Percentiles rank a stretch among this genome's conserved stretches.
Conservation (phyloP, 2,888 invertebrate genomes). For the Dasysyrphus albostriatus region DNA sequence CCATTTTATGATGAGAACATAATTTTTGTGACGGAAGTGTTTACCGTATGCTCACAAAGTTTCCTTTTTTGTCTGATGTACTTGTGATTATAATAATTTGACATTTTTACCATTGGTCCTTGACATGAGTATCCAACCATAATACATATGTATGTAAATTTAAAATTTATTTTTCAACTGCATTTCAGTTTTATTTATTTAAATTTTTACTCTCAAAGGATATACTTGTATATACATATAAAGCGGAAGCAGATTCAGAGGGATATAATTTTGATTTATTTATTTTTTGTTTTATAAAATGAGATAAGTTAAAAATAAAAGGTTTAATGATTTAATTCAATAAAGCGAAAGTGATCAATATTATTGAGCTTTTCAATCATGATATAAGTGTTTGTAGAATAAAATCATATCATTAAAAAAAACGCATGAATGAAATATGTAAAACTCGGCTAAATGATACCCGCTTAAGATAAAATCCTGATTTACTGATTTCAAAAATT, state of each 20-base stretch:
- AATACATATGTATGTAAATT: constrained; percentile 45
- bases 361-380: neutral
- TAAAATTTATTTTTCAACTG: constrained; percentile 57
- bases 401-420: neutral
- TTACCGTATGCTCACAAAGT: constrained; percentile 29
- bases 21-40: constrained; percentile 54
- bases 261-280: constrained; percentile 3
- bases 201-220: constrained; percentile 42
- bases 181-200: constrained; percentile 32
- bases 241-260: neutral
- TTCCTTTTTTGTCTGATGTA: constrained; percentile 6
- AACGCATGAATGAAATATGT: no score
- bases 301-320: neutral
- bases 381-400: neutral
- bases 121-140: constrained; percentile 13
- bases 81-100: constrained; percentile 58
- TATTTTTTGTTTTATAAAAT: neutral
- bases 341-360: neutral
- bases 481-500: no score
- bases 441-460: no score
- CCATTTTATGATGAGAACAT: constrained; percentile 39
- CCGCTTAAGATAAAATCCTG: no score
- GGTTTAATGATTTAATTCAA: neutral
- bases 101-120: constrained; percentile 35
- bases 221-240: no score